Percentiles rank a stretch among this genome's conserved stretches.
Evolutionary conservation across 2,113 vertebrate genomes (phyloP).

Genomic region (Saccopteryx bilineata): DNA sequence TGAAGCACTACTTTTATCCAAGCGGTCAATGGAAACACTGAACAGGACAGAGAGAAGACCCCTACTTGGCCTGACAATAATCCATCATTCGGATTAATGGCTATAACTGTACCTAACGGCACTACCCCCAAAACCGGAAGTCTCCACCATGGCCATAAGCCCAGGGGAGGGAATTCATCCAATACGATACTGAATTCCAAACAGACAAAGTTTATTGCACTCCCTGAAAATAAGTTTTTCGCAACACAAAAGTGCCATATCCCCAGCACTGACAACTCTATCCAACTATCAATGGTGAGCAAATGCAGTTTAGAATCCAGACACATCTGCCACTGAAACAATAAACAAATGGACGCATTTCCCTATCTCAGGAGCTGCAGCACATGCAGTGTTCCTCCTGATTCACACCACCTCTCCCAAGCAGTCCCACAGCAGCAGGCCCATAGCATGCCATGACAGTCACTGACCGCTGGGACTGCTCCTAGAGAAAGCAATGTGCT

Average conservation of each 20-base stretch:
- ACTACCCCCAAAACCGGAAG: not conserved
- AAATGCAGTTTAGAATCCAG: not conserved
- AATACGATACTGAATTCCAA: not conserved
- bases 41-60: not conserved
- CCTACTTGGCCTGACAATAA: not conserved
- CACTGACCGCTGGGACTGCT: not conserved
- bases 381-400: not conserved
- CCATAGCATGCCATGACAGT: not conserved
- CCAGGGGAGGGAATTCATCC: not conserved
- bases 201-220: not conserved
- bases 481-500: conserved; percentile 69
- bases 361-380: not conserved
- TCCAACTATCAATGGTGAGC: not conserved
- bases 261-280: not conserved
- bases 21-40: conserved; percentile 3
- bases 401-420: not conserved
- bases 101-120: not conserved
- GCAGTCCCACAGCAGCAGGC: not conserved
- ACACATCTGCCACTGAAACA: not conserved
- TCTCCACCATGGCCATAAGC: not conserved
- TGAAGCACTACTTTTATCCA: not conserved
- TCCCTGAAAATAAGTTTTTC: not conserved
- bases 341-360: not conserved
- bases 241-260: not conserved
- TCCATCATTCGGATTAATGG: not conserved